Conservation (phyloP, 2,888 invertebrate genomes). For the Panzeria rudis region DNA sequence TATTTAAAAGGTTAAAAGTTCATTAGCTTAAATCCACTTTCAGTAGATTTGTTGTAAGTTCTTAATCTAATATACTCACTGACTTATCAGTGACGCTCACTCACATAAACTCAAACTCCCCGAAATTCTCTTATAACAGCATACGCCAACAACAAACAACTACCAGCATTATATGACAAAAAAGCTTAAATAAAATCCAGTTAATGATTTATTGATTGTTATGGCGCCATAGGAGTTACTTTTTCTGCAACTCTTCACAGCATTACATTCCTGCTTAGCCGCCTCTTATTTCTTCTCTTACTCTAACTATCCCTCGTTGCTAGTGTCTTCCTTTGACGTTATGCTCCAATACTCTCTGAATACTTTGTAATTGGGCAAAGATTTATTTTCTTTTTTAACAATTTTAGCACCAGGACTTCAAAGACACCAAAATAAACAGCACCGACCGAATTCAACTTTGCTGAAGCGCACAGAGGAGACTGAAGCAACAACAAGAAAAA, state of each 20-base stretch:
- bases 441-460: conserved; percentile 16
- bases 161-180: neutral
- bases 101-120: neutral
- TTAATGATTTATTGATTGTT: conserved; percentile 72
- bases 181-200: conserved; percentile 48
- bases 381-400: conserved; percentile 70
- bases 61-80: neutral
- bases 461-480: neutral
- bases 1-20: conserved; percentile 61
- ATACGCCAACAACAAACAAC: neutral
- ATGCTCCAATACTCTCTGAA: conserved; percentile 44
- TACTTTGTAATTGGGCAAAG: conserved; percentile 49
- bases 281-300: neutral
- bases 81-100: conserved; percentile 1
- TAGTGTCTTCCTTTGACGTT: conserved; percentile 32
- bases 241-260: conserved; percentile 33
- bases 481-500: conserved; percentile 29
- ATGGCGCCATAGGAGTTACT: conserved; percentile 71
- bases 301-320: neutral
- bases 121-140: neutral
- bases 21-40: conserved; percentile 58
- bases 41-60: conserved; percentile 31
- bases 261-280: neutral
- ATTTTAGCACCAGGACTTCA: conserved; percentile 52
- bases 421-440: conserved; percentile 39